Evolutionary conservation across 2,888 invertebrate species (phyloP), one percentile per base, ranked within the genome.

Genomic region (Amaurobius ferox): DNA sequence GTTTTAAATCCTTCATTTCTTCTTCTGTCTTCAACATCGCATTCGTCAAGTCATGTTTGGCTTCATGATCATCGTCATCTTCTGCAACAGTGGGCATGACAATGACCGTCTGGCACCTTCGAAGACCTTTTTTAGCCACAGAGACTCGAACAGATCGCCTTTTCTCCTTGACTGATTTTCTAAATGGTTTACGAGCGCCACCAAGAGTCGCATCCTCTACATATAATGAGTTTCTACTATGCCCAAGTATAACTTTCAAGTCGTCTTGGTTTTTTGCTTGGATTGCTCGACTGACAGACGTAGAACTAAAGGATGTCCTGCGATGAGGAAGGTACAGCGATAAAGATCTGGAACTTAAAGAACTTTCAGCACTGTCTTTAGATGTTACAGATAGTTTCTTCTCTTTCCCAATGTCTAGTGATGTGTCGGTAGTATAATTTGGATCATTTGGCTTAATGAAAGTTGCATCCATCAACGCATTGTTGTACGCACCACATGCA

Each of bases 71-170:
- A 1, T 80, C 80, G 5, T 87, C 87, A 16, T 81, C 80, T 23
- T 87, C 87, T 26, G 19, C 61, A 7, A 87, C 87, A 1, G 78
- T 73, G 2, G 87, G 87, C 87, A 87, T 87, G 19, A 87, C 78
- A 11, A 87, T 81, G 23, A 87, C 81, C 0, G 87, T 81, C 55
- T 87, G 80, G 30, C 87, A 87, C 16, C 81, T 55, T 11, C 87
- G 44, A 19, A 87, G 40, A 6, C 80, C 80, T 2, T 61, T 66
- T 26, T 68, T 72, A 19, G 80, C 80, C 0, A 81, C 73, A 39
- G 87, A 87, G 9, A 87, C 78, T 19, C 87, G 30, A 7, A 87
- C 73, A 5, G 87, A 87, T 32, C 61, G 68, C 30, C 86, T 79
- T 29, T 76, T 76, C 62, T 74, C 73, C 16, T 48, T 66, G 0